Conservation (phyloP, 2,113 vertebrate genomes). For the Eleginops maclovinus region DNA sequence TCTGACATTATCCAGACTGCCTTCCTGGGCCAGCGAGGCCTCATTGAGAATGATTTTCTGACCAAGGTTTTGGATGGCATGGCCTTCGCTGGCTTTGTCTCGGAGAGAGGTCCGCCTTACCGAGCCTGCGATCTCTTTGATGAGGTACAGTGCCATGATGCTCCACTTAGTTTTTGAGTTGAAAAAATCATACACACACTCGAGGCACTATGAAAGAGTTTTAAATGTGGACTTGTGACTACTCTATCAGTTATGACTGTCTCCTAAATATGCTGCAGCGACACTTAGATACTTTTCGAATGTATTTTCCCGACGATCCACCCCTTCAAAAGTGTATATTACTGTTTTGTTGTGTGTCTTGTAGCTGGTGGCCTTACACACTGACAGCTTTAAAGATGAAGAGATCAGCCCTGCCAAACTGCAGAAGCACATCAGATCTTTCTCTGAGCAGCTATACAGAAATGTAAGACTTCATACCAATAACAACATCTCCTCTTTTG, state of each 20-base stretch:
- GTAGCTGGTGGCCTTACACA: conserved; percentile 95
- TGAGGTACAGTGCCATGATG: conserved; percentile 86
- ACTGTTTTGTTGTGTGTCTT: conserved; percentile 15
- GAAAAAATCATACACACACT: not conserved
- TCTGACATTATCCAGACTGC: conserved; percentile 88
- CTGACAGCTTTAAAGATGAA: conserved; percentile 92
- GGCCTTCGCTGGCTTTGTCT: conserved; percentile 98
- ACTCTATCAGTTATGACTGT: not conserved
- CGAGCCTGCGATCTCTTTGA: conserved; percentile 97
- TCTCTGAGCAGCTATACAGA: conserved; percentile 95
- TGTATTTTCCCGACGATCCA: not conserved
- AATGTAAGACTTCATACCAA: conserved; percentile 87
- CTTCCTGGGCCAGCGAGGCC: conserved; percentile 95
- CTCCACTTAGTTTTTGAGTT: conserved; percentile 11
- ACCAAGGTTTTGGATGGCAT: conserved; percentile 98
- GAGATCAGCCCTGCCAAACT: conserved; percentile 88
- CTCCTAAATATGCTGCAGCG: not conserved
- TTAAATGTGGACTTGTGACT: conserved; percentile 5
- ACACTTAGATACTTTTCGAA: not conserved
- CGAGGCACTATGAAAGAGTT: not conserved
- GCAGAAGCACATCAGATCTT: conserved; percentile 92
- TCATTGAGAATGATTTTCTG: conserved; percentile 97
- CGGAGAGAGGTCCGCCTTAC: conserved; percentile 96
- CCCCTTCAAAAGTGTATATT: not conserved
- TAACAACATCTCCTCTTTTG: not conserved